Percentiles rank a stretch among this genome's conserved stretches.
Conservation (phyloP, 2,113 vertebrate genomes). For the Rafetus swinhoei region DNA sequence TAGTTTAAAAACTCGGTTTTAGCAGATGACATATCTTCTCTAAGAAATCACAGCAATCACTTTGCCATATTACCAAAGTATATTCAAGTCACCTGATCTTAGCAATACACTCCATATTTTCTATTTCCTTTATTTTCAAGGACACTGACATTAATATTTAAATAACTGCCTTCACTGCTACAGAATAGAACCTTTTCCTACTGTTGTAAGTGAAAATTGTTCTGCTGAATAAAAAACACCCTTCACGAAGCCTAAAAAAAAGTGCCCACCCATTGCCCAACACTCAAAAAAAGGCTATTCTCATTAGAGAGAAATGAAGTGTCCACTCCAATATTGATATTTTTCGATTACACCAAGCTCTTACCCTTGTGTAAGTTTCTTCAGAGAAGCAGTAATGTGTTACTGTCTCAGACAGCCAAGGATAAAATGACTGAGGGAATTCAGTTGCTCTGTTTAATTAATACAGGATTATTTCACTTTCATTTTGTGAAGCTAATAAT, state of each 20-base stretch:
- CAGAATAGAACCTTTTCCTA: conserved; percentile 47
- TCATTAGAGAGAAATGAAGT: conserved; percentile 50
- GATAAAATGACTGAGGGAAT: conserved; percentile 78
- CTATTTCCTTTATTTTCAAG: conserved; percentile 73
- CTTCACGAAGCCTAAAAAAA: conserved; percentile 53
- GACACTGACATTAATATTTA: conserved; percentile 68
- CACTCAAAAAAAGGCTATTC: conserved; percentile 35
- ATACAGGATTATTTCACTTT: conserved; percentile 85
- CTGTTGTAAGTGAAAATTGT: conserved; percentile 60
- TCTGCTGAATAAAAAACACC: conserved; percentile 50
- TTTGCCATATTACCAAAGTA: conserved; percentile 32
- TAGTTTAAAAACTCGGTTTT: conserved; percentile 1
- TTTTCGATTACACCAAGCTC: conserved; percentile 40
- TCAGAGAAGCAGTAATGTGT: conserved; percentile 52
- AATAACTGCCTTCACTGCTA: conserved; percentile 68
- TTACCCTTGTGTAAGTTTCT: conserved; percentile 59
- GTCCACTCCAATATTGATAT: conserved; percentile 37
- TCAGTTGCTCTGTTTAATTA: conserved; percentile 83
- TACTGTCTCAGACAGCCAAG: conserved; percentile 73
- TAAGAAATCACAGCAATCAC: conserved; percentile 26
- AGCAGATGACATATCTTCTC: conserved; percentile 21
- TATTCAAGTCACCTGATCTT: conserved; percentile 59
- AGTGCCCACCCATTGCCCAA: background rate
- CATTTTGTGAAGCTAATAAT: conserved; percentile 83
- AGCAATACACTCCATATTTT: conserved; percentile 57